Evolutionary conservation across 2,113 vertebrate species (phyloP).

Genomic region (Corythornis madagascariensis): DNA sequence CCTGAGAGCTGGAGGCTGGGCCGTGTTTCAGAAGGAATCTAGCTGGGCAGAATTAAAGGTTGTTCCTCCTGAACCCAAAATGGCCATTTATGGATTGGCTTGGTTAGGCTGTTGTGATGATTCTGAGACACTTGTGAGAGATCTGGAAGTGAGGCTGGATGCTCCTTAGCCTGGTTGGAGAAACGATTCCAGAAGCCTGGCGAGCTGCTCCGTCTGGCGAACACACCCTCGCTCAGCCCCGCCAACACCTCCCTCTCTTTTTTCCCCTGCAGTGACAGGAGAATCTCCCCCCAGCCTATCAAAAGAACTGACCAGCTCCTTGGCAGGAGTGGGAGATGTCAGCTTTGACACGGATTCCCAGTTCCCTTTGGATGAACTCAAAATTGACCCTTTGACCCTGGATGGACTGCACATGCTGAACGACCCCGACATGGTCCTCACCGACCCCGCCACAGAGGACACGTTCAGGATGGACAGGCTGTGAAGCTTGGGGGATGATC

Average conservation of each 20-base stretch:
- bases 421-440: conserved; percentile 96
- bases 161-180: fast-evolving
- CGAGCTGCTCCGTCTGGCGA: not conserved
- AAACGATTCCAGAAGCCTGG: too few species aligned
- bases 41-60: not conserved
- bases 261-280: conserved; percentile 85
- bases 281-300: conserved; percentile 97
- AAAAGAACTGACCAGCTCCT: conserved; percentile 93
- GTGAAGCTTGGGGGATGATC: conserved; percentile 72
- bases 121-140: not conserved
- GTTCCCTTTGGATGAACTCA: conserved; percentile 97
- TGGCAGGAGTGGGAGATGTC: conserved; percentile 92
- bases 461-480: conserved; percentile 98
- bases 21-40: not conserved
- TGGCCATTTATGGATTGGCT: fast-evolving
- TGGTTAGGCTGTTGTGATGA: fast-evolving
- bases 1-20: not conserved
- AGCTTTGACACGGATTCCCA: conserved; percentile 95
- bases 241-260: not conserved
- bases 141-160: fast-evolving
- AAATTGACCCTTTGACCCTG: conserved; percentile 96
- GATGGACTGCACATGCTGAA: conserved; percentile 99
- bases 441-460: conserved; percentile 96
- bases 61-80: not conserved
- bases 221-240: fast-evolving